These are phyloP conservation scores for Osmerus eperlanus DNA, from an alignment of 2,113 vertebrate species.

Conservation along the genomic window DNA sequence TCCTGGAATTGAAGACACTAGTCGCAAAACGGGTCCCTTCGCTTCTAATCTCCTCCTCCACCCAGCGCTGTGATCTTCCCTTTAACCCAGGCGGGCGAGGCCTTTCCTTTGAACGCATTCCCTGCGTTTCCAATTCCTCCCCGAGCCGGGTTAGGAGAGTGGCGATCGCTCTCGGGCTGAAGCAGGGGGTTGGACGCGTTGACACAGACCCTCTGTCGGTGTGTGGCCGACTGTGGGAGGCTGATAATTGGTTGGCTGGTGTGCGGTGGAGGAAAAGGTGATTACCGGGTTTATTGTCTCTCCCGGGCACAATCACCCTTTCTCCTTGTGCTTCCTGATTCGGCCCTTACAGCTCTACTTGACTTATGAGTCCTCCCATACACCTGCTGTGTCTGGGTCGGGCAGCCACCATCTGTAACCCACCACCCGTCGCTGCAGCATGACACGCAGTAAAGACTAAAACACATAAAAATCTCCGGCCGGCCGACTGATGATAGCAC, in stretches of 20 bases:
- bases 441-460: constrained; percentile 46
- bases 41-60: background rate
- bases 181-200: background rate
- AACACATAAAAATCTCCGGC: background rate
- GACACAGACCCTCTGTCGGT: constrained; percentile 29
- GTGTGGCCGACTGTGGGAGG: constrained; percentile 27
- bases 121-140: background rate
- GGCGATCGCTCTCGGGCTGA: constrained; percentile 6
- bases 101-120: background rate
- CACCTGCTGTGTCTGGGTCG: constrained; percentile 42
- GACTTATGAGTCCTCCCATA: constrained; percentile 28
- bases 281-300: constrained; percentile 42
- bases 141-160: constrained; percentile 19
- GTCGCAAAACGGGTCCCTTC: background rate
- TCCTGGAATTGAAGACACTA: background rate
- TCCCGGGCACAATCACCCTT: constrained; percentile 38
- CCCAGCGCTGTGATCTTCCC: background rate
- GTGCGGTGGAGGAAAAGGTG: constrained; percentile 29
- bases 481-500: background rate
- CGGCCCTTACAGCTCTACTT: constrained; percentile 33
- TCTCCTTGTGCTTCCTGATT: constrained; percentile 31
- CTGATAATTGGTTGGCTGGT: constrained; percentile 29
- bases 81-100: background rate
- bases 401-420: constrained; percentile 49
- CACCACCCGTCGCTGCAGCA: constrained; percentile 24